Percentiles rank a stretch among this genome's conserved stretches.
Conservation (phyloP, 2,888 invertebrate genomes). For the Rutpela maculata region DNA sequence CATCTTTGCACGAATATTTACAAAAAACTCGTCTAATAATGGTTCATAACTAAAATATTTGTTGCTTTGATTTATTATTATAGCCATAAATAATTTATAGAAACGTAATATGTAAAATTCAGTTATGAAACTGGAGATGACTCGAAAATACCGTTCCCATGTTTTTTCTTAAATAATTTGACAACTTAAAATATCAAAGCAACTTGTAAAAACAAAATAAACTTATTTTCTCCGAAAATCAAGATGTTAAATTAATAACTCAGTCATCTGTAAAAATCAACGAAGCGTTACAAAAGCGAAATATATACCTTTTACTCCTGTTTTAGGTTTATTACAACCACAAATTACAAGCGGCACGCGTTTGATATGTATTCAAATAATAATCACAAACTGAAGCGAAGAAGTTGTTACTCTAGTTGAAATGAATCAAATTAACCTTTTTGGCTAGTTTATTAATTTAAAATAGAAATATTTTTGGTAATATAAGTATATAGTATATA, state of each 20-base stretch:
- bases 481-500: not conserved
- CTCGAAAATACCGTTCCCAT: too few relatives aligned
- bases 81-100: too few relatives aligned
- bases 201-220: not conserved
- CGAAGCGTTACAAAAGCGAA: conserved; percentile 7
- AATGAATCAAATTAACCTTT: not conserved
- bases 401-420: not conserved
- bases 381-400: not conserved
- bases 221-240: not conserved
- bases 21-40: too few relatives aligned
- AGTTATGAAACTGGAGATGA: too few relatives aligned
- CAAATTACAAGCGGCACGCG: conserved; percentile 3
- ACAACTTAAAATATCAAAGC: not conserved
- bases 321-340: conserved; percentile 7
- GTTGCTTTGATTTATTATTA: too few relatives aligned
- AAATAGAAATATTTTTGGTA: not conserved
- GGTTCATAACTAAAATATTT: too few relatives aligned
- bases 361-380: conserved; percentile 2
- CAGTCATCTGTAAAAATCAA: not conserved
- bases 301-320: conserved; percentile 1
- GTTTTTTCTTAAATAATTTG: not conserved
- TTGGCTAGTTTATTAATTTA: not conserved
- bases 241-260: conserved; percentile 2
- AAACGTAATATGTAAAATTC: too few relatives aligned
- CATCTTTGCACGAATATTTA: too few relatives aligned